Percentiles rank a stretch among this genome's conserved stretches.
phyloP scores from a whole-genome alignment of 2,797 vertebrate species.

The Dryobates pubescens region DNA sequence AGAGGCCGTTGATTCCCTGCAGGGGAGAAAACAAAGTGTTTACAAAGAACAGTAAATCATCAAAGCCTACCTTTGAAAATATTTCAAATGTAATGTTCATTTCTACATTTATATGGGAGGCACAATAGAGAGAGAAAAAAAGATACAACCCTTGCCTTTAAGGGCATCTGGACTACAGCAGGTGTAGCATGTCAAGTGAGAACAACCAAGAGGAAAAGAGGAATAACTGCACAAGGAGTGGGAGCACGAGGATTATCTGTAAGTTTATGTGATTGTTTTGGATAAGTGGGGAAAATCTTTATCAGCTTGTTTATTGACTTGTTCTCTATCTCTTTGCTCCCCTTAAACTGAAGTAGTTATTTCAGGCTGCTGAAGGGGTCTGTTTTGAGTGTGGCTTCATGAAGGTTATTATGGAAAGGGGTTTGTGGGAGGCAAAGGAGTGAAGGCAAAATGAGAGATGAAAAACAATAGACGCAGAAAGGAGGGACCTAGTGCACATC shows the following conservation, averaged over 20 bases:
- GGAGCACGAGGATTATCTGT: background rate
- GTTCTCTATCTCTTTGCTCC: background rate
- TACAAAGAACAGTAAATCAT: conserved; percentile 38
- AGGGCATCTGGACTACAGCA: background rate
- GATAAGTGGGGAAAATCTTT: background rate
- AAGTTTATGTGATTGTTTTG: background rate
- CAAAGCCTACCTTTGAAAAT: conserved; percentile 10
- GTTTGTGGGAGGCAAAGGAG: background rate
- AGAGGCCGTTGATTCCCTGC: conserved; percentile 5
- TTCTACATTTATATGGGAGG: background rate
- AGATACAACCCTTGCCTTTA: background rate
- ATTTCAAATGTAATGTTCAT: background rate
- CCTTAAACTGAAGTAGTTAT: background rate
- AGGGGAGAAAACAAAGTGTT: conserved; percentile 53
- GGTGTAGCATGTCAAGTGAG: background rate
- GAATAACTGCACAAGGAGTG: background rate
- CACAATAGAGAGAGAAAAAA: background rate
- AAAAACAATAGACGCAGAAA: background rate
- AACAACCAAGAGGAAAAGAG: background rate
- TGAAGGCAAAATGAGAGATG: background rate
- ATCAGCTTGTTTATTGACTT: background rate
- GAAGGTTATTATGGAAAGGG: background rate
- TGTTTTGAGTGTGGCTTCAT: background rate
- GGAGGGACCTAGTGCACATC: background rate
- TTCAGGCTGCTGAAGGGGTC: background rate